phyloP scores from a whole-genome alignment of 2,797 vertebrate genomes.

The Schizopygopsis malacanthus region DNA sequence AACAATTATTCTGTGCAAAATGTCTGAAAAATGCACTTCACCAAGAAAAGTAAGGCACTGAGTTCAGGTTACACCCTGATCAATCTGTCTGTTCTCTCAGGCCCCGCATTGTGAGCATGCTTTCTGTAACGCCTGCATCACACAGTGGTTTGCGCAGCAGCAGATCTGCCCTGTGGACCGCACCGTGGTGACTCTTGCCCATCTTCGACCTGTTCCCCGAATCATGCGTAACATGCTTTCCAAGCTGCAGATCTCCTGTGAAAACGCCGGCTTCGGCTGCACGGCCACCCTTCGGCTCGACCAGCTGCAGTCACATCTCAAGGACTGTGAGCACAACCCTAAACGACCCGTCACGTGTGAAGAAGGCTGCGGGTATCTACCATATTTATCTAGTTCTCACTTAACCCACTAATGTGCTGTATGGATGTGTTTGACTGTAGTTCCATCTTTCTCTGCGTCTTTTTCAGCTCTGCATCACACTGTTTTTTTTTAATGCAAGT shows the following conservation, averaged over 20 bases:
- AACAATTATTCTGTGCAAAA: neutral
- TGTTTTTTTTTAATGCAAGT: neutral
- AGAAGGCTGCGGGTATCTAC: conserved; percentile 91
- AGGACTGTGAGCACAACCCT: conserved; percentile 98
- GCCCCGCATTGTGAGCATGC: conserved; percentile 98
- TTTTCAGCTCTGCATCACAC: neutral
- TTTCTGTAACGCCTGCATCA: conserved; percentile 99
- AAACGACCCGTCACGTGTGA: conserved; percentile 96
- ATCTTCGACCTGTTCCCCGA: conserved; percentile 95
- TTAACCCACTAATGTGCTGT: neutral
- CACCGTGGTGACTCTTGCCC: conserved; percentile 96
- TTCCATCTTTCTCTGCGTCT: neutral
- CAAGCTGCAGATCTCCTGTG: conserved; percentile 96
- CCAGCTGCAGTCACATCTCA: conserved; percentile 96
- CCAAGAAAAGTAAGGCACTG: neutral
- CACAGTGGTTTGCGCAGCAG: conserved; percentile 99
- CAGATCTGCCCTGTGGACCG: conserved; percentile 98
- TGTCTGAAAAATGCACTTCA: conserved; percentile 4
- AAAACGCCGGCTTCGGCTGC: conserved; percentile 95
- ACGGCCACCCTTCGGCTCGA: conserved; percentile 92
- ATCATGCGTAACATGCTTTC: conserved; percentile 99
- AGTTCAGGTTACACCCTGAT: conserved; percentile 30
- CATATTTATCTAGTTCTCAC: neutral
- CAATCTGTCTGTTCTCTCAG: conserved; percentile 69
- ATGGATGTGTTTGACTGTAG: neutral